Evolutionary conservation across 1,140 invertebrate genomes (phyloP), one percentile per base, ranked within the genome.

Genomic region (Sarcophaga peregrina): DNA sequence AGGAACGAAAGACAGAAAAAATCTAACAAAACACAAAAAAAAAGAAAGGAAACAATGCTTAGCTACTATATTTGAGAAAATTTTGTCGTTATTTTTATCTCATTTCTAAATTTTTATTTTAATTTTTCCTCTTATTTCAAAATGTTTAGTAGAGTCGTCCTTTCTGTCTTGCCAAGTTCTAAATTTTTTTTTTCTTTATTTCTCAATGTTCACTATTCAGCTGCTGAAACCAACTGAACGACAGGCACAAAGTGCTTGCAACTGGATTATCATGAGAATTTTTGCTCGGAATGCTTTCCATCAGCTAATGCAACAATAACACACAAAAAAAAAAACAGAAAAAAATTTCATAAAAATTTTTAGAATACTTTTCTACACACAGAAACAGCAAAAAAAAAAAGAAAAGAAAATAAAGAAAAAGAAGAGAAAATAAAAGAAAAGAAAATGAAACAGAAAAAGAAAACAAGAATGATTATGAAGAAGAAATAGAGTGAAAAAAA

Each of bases 401-500:
- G 7, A 68, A 20, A 25, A 68, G 9, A 68, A 3, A 17, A 17
- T 20, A 68, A 68, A n/a, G n/a, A n/a, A n/a, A 20, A 68, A 2
- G 25, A 37, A 37, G 25, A 37, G 25, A 37, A 37, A 37, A 37
- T 37, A 37, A 37, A 37, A 37, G 25, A 37, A 37, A 37, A 37
- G 25, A 37, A 4, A 37, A 37, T 2, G 20, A 37, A 37, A 37
- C 25, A 37, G n/a, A n/a, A n/a, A n/a, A 68, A 20, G 9, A 68
- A 20, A 9, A 68, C 17, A 68, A 17, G 20, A 68, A 25, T 20
- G 9, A 68, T 6, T 9, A 17, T 20, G 54, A 5, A 68, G 50
- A 10, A 68, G 62, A 68, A 68, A 68, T 68, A 68, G 62, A 68
- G 62, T 68, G 62, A 20, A 68, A 25, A 37, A 68, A 68, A 25